Percentiles rank a stretch among this genome's conserved stretches.
These are phyloP conservation scores for Platyscapa corneri DNA, from an alignment of 1,140 invertebrate genomes.

Conservation along the genomic window DNA sequence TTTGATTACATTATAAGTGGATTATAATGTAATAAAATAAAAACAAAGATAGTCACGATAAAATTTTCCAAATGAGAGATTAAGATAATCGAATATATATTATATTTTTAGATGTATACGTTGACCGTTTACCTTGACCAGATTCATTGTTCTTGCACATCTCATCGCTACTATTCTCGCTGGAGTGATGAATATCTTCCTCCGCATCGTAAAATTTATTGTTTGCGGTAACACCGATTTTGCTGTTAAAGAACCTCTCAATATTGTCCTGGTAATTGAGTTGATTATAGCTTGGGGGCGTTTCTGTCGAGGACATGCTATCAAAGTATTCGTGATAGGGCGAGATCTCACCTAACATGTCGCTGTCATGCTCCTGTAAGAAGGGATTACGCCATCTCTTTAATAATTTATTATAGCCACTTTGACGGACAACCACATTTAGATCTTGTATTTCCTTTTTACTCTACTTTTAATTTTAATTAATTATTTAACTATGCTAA, in stretches of 20 bases:
- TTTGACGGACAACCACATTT: conserved; percentile 59
- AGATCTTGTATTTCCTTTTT: conserved; percentile 5
- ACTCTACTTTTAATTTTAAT: too few species aligned
- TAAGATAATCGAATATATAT: neutral
- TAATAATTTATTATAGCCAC: conserved; percentile 65
- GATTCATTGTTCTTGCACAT: conserved; percentile 31
- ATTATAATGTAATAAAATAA: too few species aligned
- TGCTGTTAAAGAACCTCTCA: conserved; percentile 88
- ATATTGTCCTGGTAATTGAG: conserved; percentile 92
- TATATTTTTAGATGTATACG: neutral
- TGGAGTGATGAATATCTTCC: conserved; percentile 65
- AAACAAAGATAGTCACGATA: neutral
- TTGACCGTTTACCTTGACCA: neutral
- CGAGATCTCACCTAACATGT: conserved; percentile 89
- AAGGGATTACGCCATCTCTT: conserved; percentile 72
- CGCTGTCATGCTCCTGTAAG: conserved; percentile 84
- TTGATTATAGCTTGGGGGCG: conserved; percentile 88
- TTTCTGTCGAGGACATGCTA: conserved; percentile 87
- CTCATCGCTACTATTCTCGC: conserved; percentile 61
- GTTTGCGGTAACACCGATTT: conserved; percentile 78
- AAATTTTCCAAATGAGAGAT: neutral
- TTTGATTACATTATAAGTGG: too few species aligned
- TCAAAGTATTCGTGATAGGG: conserved; percentile 88
- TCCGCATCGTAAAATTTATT: conserved; percentile 64
- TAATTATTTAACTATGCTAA: too few species aligned